Conservation (phyloP, 2,113 vertebrate species). For the Gambusia holbrooki region DNA sequence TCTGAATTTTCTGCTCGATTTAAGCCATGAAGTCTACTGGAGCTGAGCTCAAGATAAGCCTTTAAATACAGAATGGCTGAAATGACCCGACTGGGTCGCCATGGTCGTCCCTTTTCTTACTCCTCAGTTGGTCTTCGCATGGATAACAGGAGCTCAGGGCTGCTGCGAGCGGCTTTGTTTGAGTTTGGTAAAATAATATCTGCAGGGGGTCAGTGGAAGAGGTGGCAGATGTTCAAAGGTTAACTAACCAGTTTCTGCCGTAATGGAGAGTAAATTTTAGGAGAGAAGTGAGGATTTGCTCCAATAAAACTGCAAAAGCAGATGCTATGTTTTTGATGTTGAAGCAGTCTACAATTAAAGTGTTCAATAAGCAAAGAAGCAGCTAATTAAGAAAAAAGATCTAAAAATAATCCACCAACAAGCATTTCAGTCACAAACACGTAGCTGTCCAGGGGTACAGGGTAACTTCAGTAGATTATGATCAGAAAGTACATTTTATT, state of each 20-base stretch:
- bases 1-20: conserved; percentile 68
- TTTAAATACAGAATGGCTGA: conserved; percentile 61
- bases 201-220: conserved; percentile 20
- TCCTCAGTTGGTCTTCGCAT: conserved; percentile 5
- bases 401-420: neutral
- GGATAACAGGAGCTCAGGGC: neutral
- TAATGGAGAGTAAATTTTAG: neutral
- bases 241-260: neutral
- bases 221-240: neutral
- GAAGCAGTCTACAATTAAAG: neutral
- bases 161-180: conserved; percentile 8
- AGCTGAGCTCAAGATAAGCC: conserved; percentile 53
- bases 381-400: neutral
- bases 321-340: neutral
- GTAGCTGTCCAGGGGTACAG: no score
- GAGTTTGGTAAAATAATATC: conserved; percentile 26
- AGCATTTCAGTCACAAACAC: neutral
- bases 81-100: conserved; percentile 46
- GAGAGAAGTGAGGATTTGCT: neutral
- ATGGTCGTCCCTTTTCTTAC: conserved; percentile 20
- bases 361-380: neutral
- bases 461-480: no score
- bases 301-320: neutral
- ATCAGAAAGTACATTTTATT: no score
- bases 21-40: conserved; percentile 50